A percentile compares a stretch with the other conserved stretches of the same genome.
Conservation (phyloP, 2,113 vertebrate genomes). For the Tupaia chinensis region DNA sequence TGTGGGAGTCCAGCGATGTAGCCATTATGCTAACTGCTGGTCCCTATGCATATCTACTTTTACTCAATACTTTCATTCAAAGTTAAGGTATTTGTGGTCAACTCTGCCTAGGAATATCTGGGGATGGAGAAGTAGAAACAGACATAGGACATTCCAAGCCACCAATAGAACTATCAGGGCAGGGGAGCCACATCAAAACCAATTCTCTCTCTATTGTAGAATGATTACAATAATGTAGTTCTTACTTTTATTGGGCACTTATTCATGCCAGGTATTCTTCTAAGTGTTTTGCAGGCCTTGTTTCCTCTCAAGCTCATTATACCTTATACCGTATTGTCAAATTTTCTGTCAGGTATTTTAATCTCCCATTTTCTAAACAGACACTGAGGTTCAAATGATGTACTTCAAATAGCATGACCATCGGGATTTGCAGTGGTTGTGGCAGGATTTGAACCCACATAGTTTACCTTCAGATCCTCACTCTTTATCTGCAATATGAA, state of each 20-base stretch:
- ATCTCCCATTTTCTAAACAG: neutral
- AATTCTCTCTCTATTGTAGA: neutral
- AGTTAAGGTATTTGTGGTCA: neutral
- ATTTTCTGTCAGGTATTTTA: neutral
- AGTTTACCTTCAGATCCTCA: neutral
- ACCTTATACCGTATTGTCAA: too few relatives aligned
- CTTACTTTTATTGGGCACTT: neutral
- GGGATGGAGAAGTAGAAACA: neutral
- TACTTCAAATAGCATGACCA: neutral
- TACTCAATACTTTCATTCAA: neutral
- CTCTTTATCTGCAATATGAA: neutral
- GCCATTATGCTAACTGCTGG: too few relatives aligned
- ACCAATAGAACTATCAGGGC: neutral
- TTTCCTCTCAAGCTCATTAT: neutral
- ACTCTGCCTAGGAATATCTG: neutral
- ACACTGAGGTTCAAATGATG: neutral
- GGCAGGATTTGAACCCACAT: neutral
- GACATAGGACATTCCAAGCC: neutral
- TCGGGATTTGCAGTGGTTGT: neutral
- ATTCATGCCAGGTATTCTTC: neutral
- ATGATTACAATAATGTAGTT: neutral
- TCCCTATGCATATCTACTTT: too few relatives aligned
- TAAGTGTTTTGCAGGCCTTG: neutral
- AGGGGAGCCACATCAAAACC: neutral
- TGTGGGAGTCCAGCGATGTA: too few relatives aligned